Conservation (phyloP, 2,888 invertebrate species). For the Pteria penguin region DNA sequence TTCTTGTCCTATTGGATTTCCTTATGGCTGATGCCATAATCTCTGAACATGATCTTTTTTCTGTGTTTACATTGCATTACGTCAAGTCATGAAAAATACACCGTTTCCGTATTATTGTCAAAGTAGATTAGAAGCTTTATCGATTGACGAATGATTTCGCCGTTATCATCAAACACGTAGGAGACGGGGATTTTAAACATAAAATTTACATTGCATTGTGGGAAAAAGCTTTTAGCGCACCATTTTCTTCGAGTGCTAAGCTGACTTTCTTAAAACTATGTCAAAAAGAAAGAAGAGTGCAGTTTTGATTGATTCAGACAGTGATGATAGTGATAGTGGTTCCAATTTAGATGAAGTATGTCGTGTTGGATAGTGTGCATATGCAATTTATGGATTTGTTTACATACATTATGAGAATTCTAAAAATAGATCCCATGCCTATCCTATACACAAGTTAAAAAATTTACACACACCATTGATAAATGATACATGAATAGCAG, state of each 20-base stretch:
- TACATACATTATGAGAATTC: not conserved
- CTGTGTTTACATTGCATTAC: no score
- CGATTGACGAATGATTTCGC: not conserved
- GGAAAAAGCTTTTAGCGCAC: constrained; percentile 19
- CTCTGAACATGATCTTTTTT: not conserved
- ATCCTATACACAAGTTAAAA: no score
- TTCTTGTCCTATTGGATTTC: constrained; percentile 63
- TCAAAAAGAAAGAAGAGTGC: constrained; percentile 77
- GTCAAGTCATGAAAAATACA: constrained; percentile 3
- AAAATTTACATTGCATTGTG: constrained; percentile 43
- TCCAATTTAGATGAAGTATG: constrained; percentile 77
- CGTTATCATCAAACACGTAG: not conserved
- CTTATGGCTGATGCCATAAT: constrained; percentile 59
- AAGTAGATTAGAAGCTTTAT: constrained; percentile 29
- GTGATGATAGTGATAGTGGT: constrained; percentile 78
- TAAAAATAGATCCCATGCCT: no score
- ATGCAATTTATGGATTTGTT: constrained; percentile 4
- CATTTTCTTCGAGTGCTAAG: constrained; percentile 8
- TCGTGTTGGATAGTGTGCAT: not conserved
- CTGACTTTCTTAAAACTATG: constrained; percentile 57
- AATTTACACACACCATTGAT: no score
- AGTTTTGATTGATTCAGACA: constrained; percentile 78
- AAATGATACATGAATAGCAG: no score
- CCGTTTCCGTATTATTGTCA: constrained; percentile 29
- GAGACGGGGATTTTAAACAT: constrained; percentile 21